Conservation (phyloP, 92 coral and sea anemone species). For the Porites lobata region DNA sequence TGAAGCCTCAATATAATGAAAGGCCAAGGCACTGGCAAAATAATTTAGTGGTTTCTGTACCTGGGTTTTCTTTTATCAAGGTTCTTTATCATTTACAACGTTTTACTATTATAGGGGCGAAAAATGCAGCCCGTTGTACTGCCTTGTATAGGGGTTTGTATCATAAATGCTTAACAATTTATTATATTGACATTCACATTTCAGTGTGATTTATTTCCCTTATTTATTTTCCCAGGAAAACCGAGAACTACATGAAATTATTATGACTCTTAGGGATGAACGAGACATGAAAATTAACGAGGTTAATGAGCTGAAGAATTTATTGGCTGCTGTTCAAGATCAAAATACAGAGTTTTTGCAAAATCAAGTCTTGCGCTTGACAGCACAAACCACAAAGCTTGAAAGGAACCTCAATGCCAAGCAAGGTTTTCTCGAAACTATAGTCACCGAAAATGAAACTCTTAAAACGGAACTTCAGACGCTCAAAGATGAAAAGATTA, state of each 20-base stretch:
- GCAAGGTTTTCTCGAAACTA: slow-evolving; percentile 87
- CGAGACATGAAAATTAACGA: slow-evolving; percentile 59
- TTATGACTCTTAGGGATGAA: slow-evolving; percentile 74
- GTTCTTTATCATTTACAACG: too few species aligned
- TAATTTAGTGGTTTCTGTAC: too few species aligned
- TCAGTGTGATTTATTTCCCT: background rate
- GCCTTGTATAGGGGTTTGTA: background rate
- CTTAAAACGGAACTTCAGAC: slow-evolving; percentile 70
- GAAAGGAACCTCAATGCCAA: slow-evolving; percentile 84
- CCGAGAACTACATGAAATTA: slow-evolving; percentile 81
- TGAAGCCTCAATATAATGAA: too few species aligned
- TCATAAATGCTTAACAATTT: background rate
- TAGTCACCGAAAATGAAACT: slow-evolving; percentile 81
- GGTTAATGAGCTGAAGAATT: slow-evolving; percentile 67
- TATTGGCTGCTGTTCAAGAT: slow-evolving; percentile 65
- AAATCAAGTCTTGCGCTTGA: slow-evolving; percentile 72
- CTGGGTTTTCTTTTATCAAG: too few species aligned
- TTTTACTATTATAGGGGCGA: too few species aligned
- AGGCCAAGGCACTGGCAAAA: too few species aligned
- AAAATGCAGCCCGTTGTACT: too few species aligned
- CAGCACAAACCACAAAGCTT: slow-evolving; percentile 55
- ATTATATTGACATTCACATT: background rate
- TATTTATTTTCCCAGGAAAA: slow-evolving; percentile 68
- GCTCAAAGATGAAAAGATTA: slow-evolving; percentile 64
- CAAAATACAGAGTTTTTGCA: slow-evolving; percentile 61